phyloP scores from a whole-genome alignment of 2,113 vertebrate genomes.

The Mesocricetus auratus region DNA sequence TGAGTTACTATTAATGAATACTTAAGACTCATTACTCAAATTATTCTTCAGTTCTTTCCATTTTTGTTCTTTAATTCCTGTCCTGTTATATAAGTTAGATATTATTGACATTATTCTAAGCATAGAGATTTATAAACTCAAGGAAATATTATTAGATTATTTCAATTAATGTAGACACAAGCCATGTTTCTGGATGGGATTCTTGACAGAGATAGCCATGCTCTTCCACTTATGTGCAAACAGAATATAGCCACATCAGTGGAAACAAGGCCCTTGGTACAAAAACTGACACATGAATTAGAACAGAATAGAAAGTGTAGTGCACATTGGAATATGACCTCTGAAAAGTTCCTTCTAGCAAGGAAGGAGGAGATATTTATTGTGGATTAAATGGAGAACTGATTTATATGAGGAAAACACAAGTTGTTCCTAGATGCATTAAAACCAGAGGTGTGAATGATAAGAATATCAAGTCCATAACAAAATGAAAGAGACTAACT shows the following conservation, averaged over 20 bases:
- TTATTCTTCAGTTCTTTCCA: neutral
- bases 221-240: neutral
- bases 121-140: neutral
- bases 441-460: neutral
- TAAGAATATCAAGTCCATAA: neutral
- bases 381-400: neutral
- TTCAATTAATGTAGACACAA: conserved; percentile 17
- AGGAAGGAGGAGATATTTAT: neutral
- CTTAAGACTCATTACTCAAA: neutral
- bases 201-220: neutral
- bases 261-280: neutral
- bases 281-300: neutral
- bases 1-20: neutral
- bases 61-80: neutral
- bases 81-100: neutral
- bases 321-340: neutral
- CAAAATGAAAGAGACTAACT: neutral
- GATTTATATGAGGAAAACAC: neutral
- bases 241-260: neutral
- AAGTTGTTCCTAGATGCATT: neutral
- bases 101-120: neutral
- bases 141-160: conserved; percentile 14
- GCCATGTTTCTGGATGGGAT: neutral
- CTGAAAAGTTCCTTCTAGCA: neutral
- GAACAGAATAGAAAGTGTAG: neutral